Conservation (phyloP, 2,888 invertebrate species). For the Tyria jacobaeae region DNA sequence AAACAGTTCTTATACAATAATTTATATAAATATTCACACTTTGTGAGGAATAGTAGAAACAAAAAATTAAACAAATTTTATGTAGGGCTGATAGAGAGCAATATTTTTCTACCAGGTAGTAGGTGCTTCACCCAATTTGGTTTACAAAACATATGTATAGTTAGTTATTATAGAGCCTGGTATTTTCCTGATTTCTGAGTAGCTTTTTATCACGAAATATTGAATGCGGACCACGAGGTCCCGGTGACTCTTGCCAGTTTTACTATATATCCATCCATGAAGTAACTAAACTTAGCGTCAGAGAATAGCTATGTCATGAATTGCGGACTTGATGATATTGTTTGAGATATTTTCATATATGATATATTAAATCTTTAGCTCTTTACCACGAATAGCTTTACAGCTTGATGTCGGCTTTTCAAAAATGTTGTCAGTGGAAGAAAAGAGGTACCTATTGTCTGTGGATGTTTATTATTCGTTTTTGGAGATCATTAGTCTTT, state of each 20-base stretch:
- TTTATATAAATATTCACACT: slow-evolving; percentile 62
- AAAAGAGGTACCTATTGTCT: slow-evolving; percentile 83
- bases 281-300: slow-evolving; percentile 73
- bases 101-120: slow-evolving; percentile 82
- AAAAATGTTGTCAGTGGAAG: slow-evolving; percentile 84
- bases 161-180: slow-evolving; percentile 77
- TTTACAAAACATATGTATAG: slow-evolving; percentile 67
- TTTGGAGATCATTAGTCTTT: slow-evolving; percentile 60
- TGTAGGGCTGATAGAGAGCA: slow-evolving; percentile 76
- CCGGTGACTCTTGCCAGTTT: slow-evolving; percentile 80
- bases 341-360: slow-evolving; percentile 78
- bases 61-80: slow-evolving; percentile 78
- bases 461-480: slow-evolving; percentile 70
- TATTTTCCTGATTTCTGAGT: slow-evolving; percentile 75
- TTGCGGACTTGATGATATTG: slow-evolving; percentile 73
- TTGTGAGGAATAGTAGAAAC: slow-evolving; percentile 67
- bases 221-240: slow-evolving; percentile 61
- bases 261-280: slow-evolving; percentile 83
- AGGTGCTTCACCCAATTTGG: slow-evolving; percentile 79
- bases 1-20: slow-evolving; percentile 67
- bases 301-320: slow-evolving; percentile 71
- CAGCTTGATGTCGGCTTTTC: slow-evolving; percentile 85
- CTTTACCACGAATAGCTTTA: slow-evolving; percentile 79
- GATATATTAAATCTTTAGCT: slow-evolving; percentile 79
- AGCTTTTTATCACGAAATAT: slow-evolving; percentile 69